phyloP scores from a whole-genome alignment of 1,140 invertebrate genomes.

The Tetramorium parvispinum region DNA sequence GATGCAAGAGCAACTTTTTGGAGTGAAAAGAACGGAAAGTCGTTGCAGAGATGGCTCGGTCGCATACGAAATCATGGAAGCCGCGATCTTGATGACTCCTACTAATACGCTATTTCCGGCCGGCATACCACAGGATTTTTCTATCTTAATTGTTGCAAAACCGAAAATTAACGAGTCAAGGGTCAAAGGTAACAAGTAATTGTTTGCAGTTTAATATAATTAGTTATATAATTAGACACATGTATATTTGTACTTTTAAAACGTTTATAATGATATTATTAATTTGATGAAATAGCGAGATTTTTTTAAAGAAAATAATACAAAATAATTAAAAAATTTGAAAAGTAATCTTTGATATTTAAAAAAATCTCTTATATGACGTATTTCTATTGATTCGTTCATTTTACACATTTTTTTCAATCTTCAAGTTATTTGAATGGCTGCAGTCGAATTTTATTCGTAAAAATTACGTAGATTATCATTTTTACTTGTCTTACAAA shows the following conservation, averaged over 20 bases:
- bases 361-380: neutral
- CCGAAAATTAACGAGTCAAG: neutral
- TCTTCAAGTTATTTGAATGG: neutral
- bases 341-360: neutral
- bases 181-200: neutral
- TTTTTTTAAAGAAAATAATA: neutral
- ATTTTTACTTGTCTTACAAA: neutral
- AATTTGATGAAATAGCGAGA: neutral
- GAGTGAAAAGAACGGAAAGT: conserved; percentile 1
- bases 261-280: neutral
- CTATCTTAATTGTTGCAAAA: conserved; percentile 14
- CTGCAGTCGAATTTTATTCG: neutral
- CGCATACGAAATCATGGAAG: neutral
- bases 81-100: conserved; percentile 18
- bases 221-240: neutral
- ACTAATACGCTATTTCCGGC: conserved; percentile 9
- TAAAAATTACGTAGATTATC: neutral
- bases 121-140: conserved; percentile 16
- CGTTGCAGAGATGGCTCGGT: neutral
- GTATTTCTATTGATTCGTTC: neutral
- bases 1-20: conserved; percentile 24
- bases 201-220: neutral
- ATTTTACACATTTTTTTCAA: conserved; percentile 1
- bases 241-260: neutral
- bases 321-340: neutral